Conservation (phyloP, 1,140 invertebrate species). For the Oryctes rhinoceros region DNA sequence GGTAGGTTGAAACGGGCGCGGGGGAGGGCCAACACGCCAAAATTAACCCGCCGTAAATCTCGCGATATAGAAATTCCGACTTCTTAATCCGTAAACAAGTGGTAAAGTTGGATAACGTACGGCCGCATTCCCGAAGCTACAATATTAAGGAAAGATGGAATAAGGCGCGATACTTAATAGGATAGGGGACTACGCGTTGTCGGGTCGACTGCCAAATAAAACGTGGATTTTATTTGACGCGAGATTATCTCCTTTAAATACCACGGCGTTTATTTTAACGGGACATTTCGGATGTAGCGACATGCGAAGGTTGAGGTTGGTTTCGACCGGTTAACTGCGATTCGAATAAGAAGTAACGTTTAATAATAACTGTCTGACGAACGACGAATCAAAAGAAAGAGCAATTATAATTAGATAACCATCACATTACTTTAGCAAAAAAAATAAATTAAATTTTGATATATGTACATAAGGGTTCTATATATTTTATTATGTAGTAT, state of each 20-base stretch:
- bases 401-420: too few relatives aligned
- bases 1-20: not conserved
- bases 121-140: not conserved
- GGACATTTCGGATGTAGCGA: not conserved
- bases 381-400: too few relatives aligned
- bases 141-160: not conserved
- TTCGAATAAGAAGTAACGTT: too few relatives aligned
- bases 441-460: too few relatives aligned
- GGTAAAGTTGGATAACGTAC: conserved; percentile 12
- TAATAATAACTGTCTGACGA: too few relatives aligned
- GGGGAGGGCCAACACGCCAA: not conserved
- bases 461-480: too few relatives aligned
- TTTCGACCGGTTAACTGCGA: not conserved
- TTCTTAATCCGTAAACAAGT: conserved; percentile 18
- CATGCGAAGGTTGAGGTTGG: not conserved
- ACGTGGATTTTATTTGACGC: conserved; percentile 6
- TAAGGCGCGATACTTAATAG: not conserved
- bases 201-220: conserved; percentile 17
- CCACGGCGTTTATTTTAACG: not conserved
- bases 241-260: conserved; percentile 18
- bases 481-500: too few relatives aligned
- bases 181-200: not conserved
- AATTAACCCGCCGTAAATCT: not conserved
- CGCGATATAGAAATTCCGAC: conserved; percentile 8
- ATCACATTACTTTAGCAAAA: too few relatives aligned